Base-by-base conservation (phyloP, 2,888 invertebrate species). In the Fabriciana adippe region DNA sequence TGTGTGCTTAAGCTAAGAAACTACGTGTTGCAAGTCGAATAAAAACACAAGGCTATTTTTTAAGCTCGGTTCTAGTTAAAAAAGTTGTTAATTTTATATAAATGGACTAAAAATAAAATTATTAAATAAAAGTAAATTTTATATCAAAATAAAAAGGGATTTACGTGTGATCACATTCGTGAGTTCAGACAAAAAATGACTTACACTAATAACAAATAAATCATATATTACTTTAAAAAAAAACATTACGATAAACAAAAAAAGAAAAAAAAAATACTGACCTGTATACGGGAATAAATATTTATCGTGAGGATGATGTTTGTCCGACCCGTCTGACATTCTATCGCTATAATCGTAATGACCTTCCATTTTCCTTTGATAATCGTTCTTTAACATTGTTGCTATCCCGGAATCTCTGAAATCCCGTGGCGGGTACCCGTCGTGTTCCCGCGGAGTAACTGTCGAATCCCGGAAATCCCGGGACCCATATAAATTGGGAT, bases 251-350 rank as follows among this genome's bases (percentile, higher is more conserved):
- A 41, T 51, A 26, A 64, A 69, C 56, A 55, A 50, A 55, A 65
- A 31, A 55, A 26, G 35, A 47, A 6, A 21, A 55, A 14, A 21
- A 57, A 14, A 16, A 16, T 14, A 81, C 85, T 87, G 83, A 93
- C 96, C 95, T 75, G 97, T 97, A 80, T 97, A 97, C 0, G 97
- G 97, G 78, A 97, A 97, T 71, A 96, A 92, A 86, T 97, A 97
- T 93, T 96, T 96, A 77, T 97, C 97, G 68, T 94, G 94, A 14
- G 94, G 82, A 74, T 94, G 95, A 78, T 96, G 95, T 76, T 95
- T 95, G 59, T 96, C 96, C 0, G 95, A 95, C 1, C 94, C 93
- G 76, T 96, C 95, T 0, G 95, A 95, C 89, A 95, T 93, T 47
- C 95, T 90, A 74, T 95, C 96, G 15, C 89, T 93, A 72, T 93